Conservation (phyloP, 2,888 invertebrate genomes). For the Cetonia aurata region DNA sequence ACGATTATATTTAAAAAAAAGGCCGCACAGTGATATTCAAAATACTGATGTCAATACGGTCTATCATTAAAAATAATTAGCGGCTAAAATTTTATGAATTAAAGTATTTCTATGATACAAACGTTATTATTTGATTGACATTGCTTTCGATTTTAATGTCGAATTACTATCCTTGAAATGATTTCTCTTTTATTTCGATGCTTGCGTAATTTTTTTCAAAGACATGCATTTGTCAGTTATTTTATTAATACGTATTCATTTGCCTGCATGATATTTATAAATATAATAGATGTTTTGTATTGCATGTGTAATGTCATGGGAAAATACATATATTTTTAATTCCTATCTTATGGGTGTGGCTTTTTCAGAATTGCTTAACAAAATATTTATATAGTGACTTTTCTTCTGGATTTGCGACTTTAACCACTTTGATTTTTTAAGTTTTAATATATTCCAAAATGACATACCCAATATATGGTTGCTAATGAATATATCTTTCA, state of each 20-base stretch:
- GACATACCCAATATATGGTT: too few species aligned
- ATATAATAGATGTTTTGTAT: conserved; percentile 13
- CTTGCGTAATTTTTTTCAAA: not conserved
- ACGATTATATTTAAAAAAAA: conserved; percentile 5
- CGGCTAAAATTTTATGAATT: conserved; percentile 6
- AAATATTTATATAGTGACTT: not conserved
- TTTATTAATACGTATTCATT: conserved; percentile 9
- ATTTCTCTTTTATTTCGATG: conserved; percentile 3
- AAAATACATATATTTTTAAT: too few species aligned
- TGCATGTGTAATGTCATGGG: not conserved
- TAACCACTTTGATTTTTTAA: too few species aligned
- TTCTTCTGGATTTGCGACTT: too few species aligned
- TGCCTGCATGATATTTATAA: conserved; percentile 6
- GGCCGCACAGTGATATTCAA: conserved; percentile 15
- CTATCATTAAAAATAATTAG: conserved; percentile 33
- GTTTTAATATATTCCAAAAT: too few species aligned
- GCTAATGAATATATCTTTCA: too few species aligned
- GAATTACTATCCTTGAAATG: conserved; percentile 2
- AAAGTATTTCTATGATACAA: not conserved
- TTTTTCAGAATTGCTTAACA: not conserved
- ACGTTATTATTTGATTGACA: conserved; percentile 26
- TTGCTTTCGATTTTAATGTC: conserved; percentile 10
- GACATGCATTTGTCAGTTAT: conserved; percentile 4
- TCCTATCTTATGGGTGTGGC: not conserved
- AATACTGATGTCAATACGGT: conserved; percentile 14